Percentiles rank a stretch among this genome's conserved stretches.
Evolutionary conservation across 2,797 vertebrate species (phyloP).

Genomic region (Lacerta viridis): DNA sequence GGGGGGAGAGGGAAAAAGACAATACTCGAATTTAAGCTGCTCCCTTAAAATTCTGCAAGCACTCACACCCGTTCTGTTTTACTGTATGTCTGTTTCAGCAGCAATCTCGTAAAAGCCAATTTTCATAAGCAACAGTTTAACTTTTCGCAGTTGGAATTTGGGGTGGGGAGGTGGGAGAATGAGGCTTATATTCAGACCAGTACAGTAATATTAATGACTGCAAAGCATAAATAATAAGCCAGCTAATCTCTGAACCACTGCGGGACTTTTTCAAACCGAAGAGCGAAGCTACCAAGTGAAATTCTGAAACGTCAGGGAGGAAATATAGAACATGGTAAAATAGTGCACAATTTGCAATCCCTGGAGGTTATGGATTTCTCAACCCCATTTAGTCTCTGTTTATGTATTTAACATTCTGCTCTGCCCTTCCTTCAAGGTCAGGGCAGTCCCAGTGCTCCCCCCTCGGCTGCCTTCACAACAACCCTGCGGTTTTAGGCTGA

Average conservation of each 20-base stretch:
- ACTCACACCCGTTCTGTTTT: too few relatives aligned
- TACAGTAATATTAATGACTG: too few relatives aligned
- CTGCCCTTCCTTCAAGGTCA: background rate
- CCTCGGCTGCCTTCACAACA: background rate
- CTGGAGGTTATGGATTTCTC: background rate
- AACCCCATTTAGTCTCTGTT: background rate
- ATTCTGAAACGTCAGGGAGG: background rate
- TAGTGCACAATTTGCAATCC: background rate
- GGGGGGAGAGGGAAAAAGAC: too few relatives aligned
- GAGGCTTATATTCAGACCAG: too few relatives aligned
- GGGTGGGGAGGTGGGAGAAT: too few relatives aligned
- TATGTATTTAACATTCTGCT: too few relatives aligned
- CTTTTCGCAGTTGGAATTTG: too few relatives aligned
- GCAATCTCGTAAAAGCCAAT: too few relatives aligned
- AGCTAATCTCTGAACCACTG: background rate
- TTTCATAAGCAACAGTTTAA: too few relatives aligned
- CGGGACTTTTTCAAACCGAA: background rate
- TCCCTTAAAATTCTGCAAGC: too few relatives aligned
- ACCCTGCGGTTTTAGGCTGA: background rate
- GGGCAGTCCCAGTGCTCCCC: background rate
- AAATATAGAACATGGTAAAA: background rate
- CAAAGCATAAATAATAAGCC: background rate
- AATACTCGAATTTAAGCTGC: too few relatives aligned
- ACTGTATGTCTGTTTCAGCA: too few relatives aligned
- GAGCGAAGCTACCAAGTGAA: background rate